A percentile compares a stretch with the other conserved stretches of the same genome.
phyloP scores from a whole-genome alignment of 1,140 invertebrate species.

The Caenorhabditis tropicalis region DNA sequence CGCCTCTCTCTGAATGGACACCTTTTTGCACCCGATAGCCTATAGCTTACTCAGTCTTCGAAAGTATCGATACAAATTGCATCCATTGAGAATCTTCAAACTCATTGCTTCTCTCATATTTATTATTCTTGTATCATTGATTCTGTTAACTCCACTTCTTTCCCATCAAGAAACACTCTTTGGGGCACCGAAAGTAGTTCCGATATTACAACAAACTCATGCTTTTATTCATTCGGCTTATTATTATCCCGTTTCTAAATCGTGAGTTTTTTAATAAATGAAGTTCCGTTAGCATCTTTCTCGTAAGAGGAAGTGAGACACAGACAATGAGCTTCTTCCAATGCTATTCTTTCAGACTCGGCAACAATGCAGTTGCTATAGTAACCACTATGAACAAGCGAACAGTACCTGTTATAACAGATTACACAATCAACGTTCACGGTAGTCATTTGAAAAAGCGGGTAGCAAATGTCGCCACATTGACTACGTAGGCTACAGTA shows the following conservation, averaged over 20 bases:
- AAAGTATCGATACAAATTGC: not conserved
- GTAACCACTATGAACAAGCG: conserved; percentile 24
- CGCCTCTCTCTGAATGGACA: not conserved
- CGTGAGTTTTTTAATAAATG: not conserved
- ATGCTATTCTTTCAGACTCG: not conserved
- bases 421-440: not conserved
- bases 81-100: not conserved
- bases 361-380: not conserved
- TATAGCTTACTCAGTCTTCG: not conserved
- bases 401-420: not conserved
- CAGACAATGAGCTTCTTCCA: not conserved
- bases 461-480: not conserved
- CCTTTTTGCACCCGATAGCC: not conserved
- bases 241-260: not conserved
- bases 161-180: not conserved
- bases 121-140: not conserved
- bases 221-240: conserved; percentile 2
- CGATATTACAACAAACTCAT: not conserved
- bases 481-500: not conserved
- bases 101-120: not conserved
- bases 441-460: not conserved
- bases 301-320: no score
- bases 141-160: not conserved
- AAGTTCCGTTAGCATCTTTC: no score
- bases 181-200: not conserved